Evolutionary conservation across 2,797 vertebrate species (phyloP).

Genomic region (Rachycentron canadum): DNA sequence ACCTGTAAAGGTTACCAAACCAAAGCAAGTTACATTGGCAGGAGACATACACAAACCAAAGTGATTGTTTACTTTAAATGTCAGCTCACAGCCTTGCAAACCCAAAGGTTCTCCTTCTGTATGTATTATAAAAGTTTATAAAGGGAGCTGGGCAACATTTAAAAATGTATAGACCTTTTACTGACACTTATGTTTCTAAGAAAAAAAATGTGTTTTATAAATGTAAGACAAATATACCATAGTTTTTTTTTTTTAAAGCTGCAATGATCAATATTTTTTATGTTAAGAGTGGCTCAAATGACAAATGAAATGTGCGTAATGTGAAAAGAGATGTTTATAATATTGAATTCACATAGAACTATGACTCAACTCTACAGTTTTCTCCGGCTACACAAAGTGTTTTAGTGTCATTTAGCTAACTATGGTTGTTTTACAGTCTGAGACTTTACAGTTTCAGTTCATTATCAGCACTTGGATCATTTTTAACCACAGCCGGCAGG

Average conservation of each 20-base stretch:
- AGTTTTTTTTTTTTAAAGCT: conserved; percentile 8
- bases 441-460: background rate
- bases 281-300: background rate
- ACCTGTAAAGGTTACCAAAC: conserved; percentile 15
- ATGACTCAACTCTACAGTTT: background rate
- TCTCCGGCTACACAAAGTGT: background rate
- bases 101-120: background rate
- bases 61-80: conserved; percentile 10
- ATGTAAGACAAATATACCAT: background rate
- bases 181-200: background rate
- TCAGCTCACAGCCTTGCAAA: conserved; percentile 7
- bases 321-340: background rate
- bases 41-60: conserved; percentile 29
- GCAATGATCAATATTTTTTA: background rate
- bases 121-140: background rate
- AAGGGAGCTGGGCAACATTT: background rate
- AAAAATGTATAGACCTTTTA: background rate
- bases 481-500: background rate
- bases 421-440: background rate
- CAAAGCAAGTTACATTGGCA: conserved; percentile 1
- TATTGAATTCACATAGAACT: background rate
- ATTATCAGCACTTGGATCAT: background rate
- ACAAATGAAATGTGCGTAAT: background rate
- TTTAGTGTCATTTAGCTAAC: background rate
- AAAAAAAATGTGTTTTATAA: background rate